These are phyloP conservation scores for Archegozetes longisetosus DNA, from an alignment of 1,140 invertebrate species.

Conservation along the genomic window DNA sequence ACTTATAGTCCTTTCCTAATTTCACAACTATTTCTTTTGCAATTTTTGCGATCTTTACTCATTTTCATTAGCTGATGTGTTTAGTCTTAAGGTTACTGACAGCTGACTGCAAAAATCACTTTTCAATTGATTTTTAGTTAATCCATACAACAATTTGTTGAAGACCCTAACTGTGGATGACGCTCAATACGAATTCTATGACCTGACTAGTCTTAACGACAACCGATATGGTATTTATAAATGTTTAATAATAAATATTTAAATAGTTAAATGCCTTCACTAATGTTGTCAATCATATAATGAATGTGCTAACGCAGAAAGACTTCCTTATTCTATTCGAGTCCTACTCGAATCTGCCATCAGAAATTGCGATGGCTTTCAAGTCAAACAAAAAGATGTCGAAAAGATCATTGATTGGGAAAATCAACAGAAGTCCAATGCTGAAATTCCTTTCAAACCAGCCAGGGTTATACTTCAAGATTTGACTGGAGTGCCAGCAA, in stretches of 20 bases:
- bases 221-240: conserved; percentile 54
- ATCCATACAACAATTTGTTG: conserved; percentile 50
- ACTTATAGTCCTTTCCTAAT: no score
- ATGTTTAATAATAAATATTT: conserved; percentile 6
- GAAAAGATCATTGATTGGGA: conserved; percentile 84
- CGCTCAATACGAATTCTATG: conserved; percentile 54
- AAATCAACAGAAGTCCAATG: conserved; percentile 46
- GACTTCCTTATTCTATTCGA: conserved; percentile 79
- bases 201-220: conserved; percentile 44
- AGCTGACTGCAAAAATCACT: no score
- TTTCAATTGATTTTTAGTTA: no score
- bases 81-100: no score
- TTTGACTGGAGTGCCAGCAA: conserved; percentile 69
- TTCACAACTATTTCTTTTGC: no score
- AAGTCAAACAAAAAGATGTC: conserved; percentile 64
- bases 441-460: conserved; percentile 92
- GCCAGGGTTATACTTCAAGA: conserved; percentile 78
- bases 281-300: conserved; percentile 4
- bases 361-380: conserved; percentile 89
- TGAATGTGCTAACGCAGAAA: conserved; percentile 15
- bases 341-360: conserved; percentile 87
- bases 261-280: background rate
- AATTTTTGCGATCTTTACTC: no score
- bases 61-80: no score
- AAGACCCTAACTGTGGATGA: conserved; percentile 47